Conservation (phyloP, 1,140 invertebrate species). For the Drosophila tsacasi region DNA sequence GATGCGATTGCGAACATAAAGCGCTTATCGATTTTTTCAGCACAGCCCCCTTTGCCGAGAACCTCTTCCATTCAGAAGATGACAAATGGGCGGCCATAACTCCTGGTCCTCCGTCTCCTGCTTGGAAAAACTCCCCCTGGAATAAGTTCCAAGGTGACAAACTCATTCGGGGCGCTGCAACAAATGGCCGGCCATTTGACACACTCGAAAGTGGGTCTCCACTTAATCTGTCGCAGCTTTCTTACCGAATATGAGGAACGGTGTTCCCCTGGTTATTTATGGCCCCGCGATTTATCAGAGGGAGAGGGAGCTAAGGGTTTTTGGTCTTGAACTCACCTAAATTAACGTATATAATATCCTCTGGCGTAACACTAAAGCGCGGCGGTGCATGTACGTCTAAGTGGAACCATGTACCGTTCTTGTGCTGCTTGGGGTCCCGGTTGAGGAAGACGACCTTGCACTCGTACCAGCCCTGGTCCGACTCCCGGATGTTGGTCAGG, state of each 20-base stretch:
- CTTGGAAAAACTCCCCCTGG: background rate
- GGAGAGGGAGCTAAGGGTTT: background rate
- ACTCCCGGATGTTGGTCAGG: constrained; percentile 95
- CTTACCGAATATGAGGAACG: constrained; percentile 39
- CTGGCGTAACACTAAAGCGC: constrained; percentile 95
- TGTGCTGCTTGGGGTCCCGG: constrained; percentile 93
- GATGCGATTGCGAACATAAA: constrained; percentile 63
- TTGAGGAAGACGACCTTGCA: constrained; percentile 98
- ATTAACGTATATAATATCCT: constrained; percentile 98
- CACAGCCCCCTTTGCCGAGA: background rate
- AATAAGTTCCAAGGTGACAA: constrained; percentile 70
- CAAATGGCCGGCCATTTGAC: constrained; percentile 77
- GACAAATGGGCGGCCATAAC: constrained; percentile 70
- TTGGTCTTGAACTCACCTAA: constrained; percentile 86
- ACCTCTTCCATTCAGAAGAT: constrained; percentile 48
- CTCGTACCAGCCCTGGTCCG: constrained; percentile 98
- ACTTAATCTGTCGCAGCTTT: constrained; percentile 57
- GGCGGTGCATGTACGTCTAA: constrained; percentile 97
- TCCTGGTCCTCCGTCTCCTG: background rate
- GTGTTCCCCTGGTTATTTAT: constrained; percentile 44
- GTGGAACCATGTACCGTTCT: constrained; percentile 98
- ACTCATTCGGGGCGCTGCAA: constrained; percentile 73
- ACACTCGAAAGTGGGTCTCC: constrained; percentile 64
- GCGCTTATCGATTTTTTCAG: constrained; percentile 61
- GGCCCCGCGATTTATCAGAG: constrained; percentile 13